Conservation (phyloP, 2,888 invertebrate genomes). For the Caenorhabditis zanzibari region DNA sequence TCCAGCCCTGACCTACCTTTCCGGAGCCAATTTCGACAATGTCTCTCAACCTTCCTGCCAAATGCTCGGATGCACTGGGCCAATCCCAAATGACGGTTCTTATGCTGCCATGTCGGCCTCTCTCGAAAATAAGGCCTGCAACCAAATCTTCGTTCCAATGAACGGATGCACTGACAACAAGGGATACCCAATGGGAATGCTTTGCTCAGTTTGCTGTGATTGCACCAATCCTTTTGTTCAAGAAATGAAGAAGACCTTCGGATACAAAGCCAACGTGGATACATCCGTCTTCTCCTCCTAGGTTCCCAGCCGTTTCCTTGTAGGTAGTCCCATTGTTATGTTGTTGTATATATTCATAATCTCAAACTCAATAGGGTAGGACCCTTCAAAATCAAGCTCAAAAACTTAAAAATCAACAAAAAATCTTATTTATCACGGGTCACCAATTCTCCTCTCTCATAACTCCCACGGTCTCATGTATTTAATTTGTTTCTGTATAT, state of each 20-base stretch:
- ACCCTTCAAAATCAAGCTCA: conserved; percentile 6
- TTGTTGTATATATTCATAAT: conserved; percentile 28
- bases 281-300: conserved; percentile 46
- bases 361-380: neutral
- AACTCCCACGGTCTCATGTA: conserved; percentile 53
- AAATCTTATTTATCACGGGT: conserved; percentile 42
- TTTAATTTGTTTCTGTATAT: conserved; percentile 31
- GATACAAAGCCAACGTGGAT: conserved; percentile 68
- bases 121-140: conserved; percentile 70
- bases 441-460: conserved; percentile 28
- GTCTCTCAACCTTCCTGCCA: conserved; percentile 75
- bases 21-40: conserved; percentile 78
- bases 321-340: conserved; percentile 12
- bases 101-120: conserved; percentile 66
- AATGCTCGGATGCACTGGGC: conserved; percentile 81
- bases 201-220: conserved; percentile 81
- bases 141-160: conserved; percentile 79
- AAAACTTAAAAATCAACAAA: conserved; percentile 46
- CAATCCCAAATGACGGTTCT: conserved; percentile 79
- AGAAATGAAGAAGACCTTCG: conserved; percentile 79
- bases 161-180: conserved; percentile 77
- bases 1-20: conserved; percentile 77
- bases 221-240: conserved; percentile 73
- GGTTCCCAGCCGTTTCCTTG: neutral
- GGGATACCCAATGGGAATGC: conserved; percentile 81